Conservation (phyloP, 2,888 invertebrate genomes). For the Eubasilissa splendida region DNA sequence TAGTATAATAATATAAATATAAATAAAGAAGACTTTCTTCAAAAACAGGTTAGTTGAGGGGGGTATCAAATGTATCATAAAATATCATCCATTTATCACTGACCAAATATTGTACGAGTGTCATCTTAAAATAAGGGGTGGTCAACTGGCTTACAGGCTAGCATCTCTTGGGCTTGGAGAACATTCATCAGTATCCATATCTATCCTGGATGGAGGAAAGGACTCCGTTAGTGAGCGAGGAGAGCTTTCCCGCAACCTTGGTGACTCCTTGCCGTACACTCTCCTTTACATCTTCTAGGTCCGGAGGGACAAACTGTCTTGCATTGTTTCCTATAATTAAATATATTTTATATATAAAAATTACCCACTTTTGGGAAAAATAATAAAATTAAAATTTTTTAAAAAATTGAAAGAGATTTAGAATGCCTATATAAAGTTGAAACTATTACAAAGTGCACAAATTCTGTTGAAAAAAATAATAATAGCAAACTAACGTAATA, state of each 20-base stretch:
- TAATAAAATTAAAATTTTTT: no score
- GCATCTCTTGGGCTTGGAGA: slow-evolving; percentile 49
- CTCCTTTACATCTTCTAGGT: slow-evolving; percentile 97
- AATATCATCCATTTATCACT: slow-evolving; percentile 2
- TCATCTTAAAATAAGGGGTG: background rate
- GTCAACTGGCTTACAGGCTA: slow-evolving; percentile 25
- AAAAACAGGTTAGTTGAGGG: no score
- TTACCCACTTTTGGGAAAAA: no score
- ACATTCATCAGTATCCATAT: slow-evolving; percentile 74
- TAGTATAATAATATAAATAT: no score
- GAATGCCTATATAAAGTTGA: no score
- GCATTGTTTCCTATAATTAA: slow-evolving; percentile 47
- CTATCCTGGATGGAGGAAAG: slow-evolving; percentile 93
- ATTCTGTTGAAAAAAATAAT: no score
- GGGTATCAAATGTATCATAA: background rate
- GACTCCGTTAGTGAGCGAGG: slow-evolving; percentile 94
- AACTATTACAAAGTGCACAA: no score
- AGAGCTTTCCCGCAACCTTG: slow-evolving; percentile 96
- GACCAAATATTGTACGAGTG: background rate
- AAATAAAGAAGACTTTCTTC: no score
- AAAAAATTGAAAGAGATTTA: no score
- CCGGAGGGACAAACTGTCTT: slow-evolving; percentile 75
- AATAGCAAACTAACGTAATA: no score
- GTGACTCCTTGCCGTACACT: slow-evolving; percentile 97
- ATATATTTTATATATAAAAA: no score